These are phyloP conservation scores for Nicator chloris DNA, from an alignment of 2,113 vertebrate genomes.

Conservation along the genomic window DNA sequence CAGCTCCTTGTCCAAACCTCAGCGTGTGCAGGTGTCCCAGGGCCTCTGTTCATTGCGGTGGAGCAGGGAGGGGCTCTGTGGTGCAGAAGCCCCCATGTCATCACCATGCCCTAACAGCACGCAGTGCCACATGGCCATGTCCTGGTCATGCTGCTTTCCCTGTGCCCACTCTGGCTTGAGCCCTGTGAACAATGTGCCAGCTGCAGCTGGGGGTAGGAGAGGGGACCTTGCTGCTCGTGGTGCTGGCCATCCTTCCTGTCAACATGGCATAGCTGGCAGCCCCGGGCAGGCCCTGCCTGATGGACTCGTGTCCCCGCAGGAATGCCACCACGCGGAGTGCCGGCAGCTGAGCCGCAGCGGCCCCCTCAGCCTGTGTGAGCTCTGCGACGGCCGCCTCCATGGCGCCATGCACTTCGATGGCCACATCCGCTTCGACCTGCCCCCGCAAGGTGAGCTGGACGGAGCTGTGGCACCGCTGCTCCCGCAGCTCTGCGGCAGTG, in stretches of 20 bases:
- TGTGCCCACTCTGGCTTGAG: rapidly evolving
- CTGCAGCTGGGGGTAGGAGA: background rate
- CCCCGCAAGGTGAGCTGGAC: constrained; percentile 78
- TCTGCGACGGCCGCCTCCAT: constrained; percentile 85
- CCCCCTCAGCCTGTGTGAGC: constrained; percentile 87
- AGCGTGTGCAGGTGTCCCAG: background rate
- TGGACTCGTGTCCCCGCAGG: constrained; percentile 28
- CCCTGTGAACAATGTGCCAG: rapidly evolving
- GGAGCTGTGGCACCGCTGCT: rapidly evolving
- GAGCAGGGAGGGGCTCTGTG: background rate
- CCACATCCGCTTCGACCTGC: constrained; percentile 87
- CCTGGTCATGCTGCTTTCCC: background rate
- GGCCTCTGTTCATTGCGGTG: rapidly evolving
- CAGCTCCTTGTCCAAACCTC: rapidly evolving
- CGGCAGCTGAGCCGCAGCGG: constrained; percentile 80
- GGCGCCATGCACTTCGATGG: constrained; percentile 86
- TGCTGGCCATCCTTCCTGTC: background rate
- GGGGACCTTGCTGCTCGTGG: rapidly evolving
- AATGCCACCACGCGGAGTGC: constrained; percentile 89
- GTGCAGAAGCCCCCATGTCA: background rate
- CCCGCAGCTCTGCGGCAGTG: rapidly evolving
- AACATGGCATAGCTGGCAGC: rapidly evolving
- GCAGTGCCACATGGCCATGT: rapidly evolving
- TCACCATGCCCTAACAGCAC: background rate
- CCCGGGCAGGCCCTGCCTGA: background rate